Conservation (phyloP, 2,113 vertebrate genomes). For the Calidris pygmaea region DNA sequence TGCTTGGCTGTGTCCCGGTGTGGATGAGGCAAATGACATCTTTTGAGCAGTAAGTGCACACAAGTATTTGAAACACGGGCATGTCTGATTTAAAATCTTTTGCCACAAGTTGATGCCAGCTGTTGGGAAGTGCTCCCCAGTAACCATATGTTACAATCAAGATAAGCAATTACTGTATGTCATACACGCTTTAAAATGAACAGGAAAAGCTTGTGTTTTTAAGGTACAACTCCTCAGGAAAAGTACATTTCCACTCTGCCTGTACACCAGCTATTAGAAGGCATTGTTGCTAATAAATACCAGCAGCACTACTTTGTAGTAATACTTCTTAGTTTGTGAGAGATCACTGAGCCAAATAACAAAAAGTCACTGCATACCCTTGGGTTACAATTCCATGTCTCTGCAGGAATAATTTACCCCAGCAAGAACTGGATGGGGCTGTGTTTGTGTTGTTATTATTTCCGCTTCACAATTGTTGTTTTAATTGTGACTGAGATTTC, state of each 20-base stretch:
- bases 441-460: not conserved
- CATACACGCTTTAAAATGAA: not conserved
- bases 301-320: not conserved
- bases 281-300: not conserved
- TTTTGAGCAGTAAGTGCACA: not conserved
- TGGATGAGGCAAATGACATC: slow-evolving; percentile 41
- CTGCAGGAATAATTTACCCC: not conserved
- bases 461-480: not conserved
- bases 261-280: not conserved
- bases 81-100: slow-evolving; percentile 31
- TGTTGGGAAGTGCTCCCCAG: slow-evolving; percentile 41
- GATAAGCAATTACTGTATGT: not conserved
- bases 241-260: not conserved
- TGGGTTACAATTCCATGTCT: not conserved
- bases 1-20: slow-evolving; percentile 9
- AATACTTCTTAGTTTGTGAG: not conserved
- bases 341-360: not conserved
- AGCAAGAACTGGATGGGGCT: not conserved
- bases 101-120: slow-evolving; percentile 27
- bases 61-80: not conserved
- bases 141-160: slow-evolving; percentile 18
- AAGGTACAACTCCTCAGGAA: not conserved
- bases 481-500: not conserved
- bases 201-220: not conserved
- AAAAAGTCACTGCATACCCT: not conserved